These are phyloP conservation scores for Agrotis puta DNA, from an alignment of 2,888 invertebrate species.

Conservation along the genomic window DNA sequence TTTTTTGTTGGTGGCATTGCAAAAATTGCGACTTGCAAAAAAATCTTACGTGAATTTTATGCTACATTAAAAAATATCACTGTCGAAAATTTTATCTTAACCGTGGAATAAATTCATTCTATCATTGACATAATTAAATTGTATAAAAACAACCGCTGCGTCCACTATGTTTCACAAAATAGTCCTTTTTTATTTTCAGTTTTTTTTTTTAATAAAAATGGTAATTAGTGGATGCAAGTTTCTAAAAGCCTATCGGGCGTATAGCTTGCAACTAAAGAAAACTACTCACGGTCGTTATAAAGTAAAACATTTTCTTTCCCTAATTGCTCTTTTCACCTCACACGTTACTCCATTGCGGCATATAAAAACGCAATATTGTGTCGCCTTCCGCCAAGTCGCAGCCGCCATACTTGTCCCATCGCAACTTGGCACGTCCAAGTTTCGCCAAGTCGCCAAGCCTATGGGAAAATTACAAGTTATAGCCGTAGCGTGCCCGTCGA, in stretches of 20 bases:
- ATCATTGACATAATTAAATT: too few species aligned
- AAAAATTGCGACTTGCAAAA: too few species aligned
- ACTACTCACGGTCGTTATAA: background rate
- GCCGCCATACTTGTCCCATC: constrained; percentile 36
- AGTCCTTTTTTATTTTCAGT: background rate
- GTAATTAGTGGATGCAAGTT: background rate
- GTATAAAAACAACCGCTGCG: too few species aligned
- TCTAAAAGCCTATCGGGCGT: background rate
- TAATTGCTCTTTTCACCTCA: constrained; percentile 23
- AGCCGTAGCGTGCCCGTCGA: constrained; percentile 43
- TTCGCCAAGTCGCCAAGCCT: constrained; percentile 40
- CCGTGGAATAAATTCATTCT: too few species aligned
- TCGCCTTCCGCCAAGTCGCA: constrained; percentile 18
- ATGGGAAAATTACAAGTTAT: constrained; percentile 62
- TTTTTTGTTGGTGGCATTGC: too few species aligned
- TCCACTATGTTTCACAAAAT: background rate
- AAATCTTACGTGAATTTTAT: too few species aligned
- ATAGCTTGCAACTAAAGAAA: background rate
- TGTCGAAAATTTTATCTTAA: too few species aligned
- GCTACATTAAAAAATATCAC: too few species aligned
- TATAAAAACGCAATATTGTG: constrained; percentile 29
- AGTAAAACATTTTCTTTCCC: background rate
- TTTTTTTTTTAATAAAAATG: background rate
- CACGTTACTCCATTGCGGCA: constrained; percentile 31
- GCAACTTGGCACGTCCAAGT: constrained; percentile 52